Evolutionary conservation across 2,113 vertebrate genomes (phyloP), one percentile per base, ranked within the genome.

Genomic region (Perca schrenkii): DNA sequence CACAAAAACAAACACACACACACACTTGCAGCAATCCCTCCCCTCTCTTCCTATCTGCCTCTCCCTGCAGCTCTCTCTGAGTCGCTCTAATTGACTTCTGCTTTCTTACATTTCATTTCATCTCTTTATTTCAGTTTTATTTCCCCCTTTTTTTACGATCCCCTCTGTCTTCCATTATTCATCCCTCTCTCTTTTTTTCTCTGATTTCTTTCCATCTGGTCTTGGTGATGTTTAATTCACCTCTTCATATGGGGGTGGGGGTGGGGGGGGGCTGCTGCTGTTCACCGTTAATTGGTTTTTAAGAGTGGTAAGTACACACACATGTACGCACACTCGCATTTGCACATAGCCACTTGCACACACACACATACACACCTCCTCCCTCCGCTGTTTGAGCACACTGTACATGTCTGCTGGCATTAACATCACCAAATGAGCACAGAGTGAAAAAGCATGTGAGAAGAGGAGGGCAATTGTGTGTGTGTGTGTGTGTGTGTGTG

Each of bases 181-280:
- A 94, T 91, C 79, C 77, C 25, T 84, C 86, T 89, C 81, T 86
- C 84, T 88, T 84, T 85, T 74, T 86, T 85, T 72, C 81, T 91
- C 89, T 87, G 88, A 94, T 91, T 92, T 88, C 85, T 81, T 87
- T 92, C 93, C 94, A 93, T 93, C 90, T 94, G 91, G 91, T 92
- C 82, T 74, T 34, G 79, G 60, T 83, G 90, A 93, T 92, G 93
- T 93, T 95, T 95, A 91, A 93, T 94, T 94, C 90, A 93, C 91
- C 85, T 92, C 86, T 87, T 93, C 89, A 86, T 92, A 91, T 86
- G 81, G 80, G 80, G 28, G 28, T 28, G 79, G 85, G 49, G 34
- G 63, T n/a, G n/a, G 82, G 65, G 61, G 66, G 50, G 71, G 46
- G 77, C 68, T 67, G 79, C 83, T 82, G 86, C 85, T 88, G 87